Base-by-base conservation (phyloP, 2,113 vertebrate genomes). In the Chauna torquata region DNA sequence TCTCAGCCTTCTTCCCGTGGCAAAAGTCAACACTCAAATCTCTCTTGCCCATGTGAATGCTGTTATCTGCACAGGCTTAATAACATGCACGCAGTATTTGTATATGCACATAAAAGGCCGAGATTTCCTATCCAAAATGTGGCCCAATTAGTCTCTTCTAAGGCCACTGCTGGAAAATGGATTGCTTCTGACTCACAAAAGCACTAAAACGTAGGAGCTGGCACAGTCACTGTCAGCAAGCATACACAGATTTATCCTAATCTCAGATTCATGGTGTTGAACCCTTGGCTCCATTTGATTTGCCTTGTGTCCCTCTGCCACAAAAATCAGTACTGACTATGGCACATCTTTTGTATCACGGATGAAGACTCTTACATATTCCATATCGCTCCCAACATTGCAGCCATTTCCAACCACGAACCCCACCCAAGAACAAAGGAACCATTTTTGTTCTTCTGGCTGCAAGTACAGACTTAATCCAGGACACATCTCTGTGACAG, bases 331-430 rank as follows among this genome's bases (percentile, higher is more conserved):
- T 4, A 69, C 16, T 59, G 17, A 72, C 47, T 45, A 30, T 11
- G 40, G 47, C 40, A 94, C 30, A 65, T 40, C 30, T 64, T 84
- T 82, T 58, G 24, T 75, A 55, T 45, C 49, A 16, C 3, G 18
- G 54, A 62, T 70, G 82, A 82, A 88, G 19, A 64, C 19, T 45
- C 38, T 28, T 45, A 32, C 6, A 42, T 2, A 4, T 54, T 90
- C 32, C 81, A 14, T 30, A 71, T 96, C 4, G 0, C n/a, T 88
- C 64, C 64, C 57, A 55, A 0, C 0, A 6, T 10, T 0, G 0
- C 68, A 65, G 71, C 64, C 24, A 49, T 49, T 82, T 90, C 82
- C 74, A 91, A 10, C 38, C 20, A 30, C 1, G 11, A 92, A 70
- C n/a, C 40, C 40, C 79, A 58, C 32, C 17, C 79, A 59, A 75